phyloP scores from a whole-genome alignment of 2,797 vertebrate species.

The Australoheros facetus region DNA sequence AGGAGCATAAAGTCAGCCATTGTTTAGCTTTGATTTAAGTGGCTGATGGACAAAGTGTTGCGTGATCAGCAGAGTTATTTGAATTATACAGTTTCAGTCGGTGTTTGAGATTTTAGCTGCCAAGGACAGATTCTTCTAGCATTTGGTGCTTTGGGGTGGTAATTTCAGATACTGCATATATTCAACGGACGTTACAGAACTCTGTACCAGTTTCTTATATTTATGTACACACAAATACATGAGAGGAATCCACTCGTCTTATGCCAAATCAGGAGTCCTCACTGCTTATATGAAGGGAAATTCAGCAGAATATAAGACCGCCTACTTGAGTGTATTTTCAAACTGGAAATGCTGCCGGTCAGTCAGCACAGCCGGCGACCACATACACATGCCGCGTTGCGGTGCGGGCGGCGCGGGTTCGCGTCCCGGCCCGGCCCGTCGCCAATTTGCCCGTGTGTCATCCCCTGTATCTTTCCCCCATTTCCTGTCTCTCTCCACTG shows the following conservation, averaged over 20 bases:
- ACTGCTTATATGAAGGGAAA: conserved; percentile 22
- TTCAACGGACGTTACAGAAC: background rate
- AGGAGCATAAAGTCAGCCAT: background rate
- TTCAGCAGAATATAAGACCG: conserved; percentile 34
- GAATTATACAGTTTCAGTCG: background rate
- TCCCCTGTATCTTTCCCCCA: too few relatives aligned
- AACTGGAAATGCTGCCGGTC: background rate
- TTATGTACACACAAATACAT: conserved; percentile 14
- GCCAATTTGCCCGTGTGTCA: too few relatives aligned
- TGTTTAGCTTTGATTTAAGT: conserved; percentile 14
- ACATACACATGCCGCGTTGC: too few relatives aligned
- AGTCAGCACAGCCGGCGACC: conserved; percentile 5
- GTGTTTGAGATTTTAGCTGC: conserved; percentile 9
- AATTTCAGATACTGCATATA: conserved; percentile 24
- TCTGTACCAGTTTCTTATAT: conserved; percentile 32
- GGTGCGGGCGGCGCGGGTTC: too few relatives aligned
- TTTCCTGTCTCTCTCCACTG: too few relatives aligned
- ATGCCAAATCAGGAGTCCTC: conserved; percentile 30
- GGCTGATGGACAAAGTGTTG: background rate
- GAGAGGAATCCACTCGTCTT: conserved; percentile 10
- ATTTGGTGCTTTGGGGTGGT: conserved; percentile 21
- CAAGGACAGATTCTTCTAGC: conserved; percentile 11
- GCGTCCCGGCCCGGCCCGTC: too few relatives aligned
- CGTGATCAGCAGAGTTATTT: background rate
- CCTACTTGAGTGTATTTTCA: conserved; percentile 18